A percentile compares a stretch with the other conserved stretches of the same genome.
These are phyloP conservation scores for Oplegnathus fasciatus DNA, from an alignment of 2,113 vertebrate genomes.

Conservation along the genomic window DNA sequence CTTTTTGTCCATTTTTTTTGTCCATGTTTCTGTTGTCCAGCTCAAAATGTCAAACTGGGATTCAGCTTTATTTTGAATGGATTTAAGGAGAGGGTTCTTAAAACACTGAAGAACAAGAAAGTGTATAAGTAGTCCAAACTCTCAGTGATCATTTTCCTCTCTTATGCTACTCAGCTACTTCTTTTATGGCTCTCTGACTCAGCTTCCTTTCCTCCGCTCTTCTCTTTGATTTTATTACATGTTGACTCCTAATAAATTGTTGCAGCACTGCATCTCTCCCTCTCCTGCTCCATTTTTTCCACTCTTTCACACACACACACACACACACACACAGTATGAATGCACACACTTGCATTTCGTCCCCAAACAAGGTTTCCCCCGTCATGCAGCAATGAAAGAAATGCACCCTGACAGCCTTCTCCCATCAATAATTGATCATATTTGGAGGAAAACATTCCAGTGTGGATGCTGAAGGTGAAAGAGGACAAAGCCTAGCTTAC, in stretches of 20 bases:
- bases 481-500: conserved; percentile 53
- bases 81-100: not conserved
- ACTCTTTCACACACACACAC: not conserved
- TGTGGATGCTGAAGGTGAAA: conserved; percentile 62
- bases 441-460: conserved; percentile 58
- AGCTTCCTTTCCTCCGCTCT: conserved; percentile 13
- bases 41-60: not conserved
- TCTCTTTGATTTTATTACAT: conserved; percentile 37
- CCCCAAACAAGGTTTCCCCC: conserved; percentile 1
- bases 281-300: not conserved
- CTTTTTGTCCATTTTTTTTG: not conserved
- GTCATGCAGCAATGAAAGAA: conserved; percentile 37
- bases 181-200: conserved; percentile 58
- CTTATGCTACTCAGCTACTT: conserved; percentile 19
- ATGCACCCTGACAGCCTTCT: conserved; percentile 53
- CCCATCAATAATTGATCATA: conserved; percentile 74
- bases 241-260: conserved; percentile 18
- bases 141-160: conserved; percentile 29
- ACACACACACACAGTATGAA: not conserved
- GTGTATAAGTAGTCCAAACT: conserved; percentile 8
- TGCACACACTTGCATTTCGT: conserved; percentile 16
- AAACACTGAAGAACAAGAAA: conserved; percentile 16
- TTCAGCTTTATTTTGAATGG: not conserved
- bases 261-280: not conserved
- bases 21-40: too few species aligned